These are phyloP conservation scores for Platycnemis pennipes DNA, from an alignment of 2,888 invertebrate genomes.

Conservation along the genomic window DNA sequence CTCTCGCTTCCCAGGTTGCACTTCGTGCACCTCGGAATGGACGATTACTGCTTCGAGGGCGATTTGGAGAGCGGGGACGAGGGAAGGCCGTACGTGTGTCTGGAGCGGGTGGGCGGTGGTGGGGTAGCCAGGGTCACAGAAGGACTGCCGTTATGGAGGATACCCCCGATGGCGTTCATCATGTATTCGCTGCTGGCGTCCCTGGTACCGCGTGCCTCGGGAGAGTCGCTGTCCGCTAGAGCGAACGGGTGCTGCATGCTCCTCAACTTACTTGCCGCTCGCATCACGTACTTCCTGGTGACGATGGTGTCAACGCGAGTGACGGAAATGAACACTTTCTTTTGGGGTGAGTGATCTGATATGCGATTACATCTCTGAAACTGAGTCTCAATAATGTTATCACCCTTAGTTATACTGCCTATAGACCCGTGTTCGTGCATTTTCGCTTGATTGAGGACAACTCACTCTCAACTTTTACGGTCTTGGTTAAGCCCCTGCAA, in stretches of 20 bases:
- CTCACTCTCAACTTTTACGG: no score
- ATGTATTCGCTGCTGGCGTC: background rate
- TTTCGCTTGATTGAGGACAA: no score
- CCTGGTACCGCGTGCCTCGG: background rate
- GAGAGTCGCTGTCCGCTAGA: background rate
- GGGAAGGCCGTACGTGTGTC: background rate
- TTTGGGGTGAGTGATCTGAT: background rate
- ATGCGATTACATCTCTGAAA: no score
- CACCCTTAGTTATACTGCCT: no score
- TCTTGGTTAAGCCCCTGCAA: no score
- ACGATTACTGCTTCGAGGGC: background rate
- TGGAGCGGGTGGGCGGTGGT: background rate
- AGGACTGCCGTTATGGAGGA: background rate
- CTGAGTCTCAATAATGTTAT: no score
- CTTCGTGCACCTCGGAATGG: background rate
- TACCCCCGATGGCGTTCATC: background rate
- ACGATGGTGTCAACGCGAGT: background rate
- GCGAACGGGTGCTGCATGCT: background rate
- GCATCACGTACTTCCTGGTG: background rate
- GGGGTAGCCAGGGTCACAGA: background rate
- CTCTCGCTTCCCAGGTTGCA: background rate
- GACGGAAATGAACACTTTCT: background rate
- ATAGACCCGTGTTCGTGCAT: no score
- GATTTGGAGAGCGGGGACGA: background rate
- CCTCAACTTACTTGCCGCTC: background rate